Base-by-base conservation (phyloP, 2,113 vertebrate species). In the Mystacornis crossleyi region DNA sequence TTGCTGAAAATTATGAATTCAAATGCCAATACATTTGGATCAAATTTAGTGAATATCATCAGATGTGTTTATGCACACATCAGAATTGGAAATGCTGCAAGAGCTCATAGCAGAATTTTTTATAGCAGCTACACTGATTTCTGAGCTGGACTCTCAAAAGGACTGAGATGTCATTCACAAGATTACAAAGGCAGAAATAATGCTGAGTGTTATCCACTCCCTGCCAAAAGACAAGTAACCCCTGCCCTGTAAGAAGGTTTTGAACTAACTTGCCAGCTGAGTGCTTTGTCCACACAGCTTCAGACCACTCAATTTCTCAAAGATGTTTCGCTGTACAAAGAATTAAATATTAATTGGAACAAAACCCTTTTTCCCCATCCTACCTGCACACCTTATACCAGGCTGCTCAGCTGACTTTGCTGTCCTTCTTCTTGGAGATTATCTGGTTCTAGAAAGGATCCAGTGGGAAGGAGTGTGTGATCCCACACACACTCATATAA, bases 151-250 rank as follows among this genome's bases (percentile, higher is more conserved):
- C 47, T 71, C 72, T 78, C 91, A 38, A 69, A 91, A 95, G 89
- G 26, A 55, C 55, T n/a, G 15, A 62, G 64, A 54, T 91, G 93
- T 92, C 94, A 92, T 74, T 96, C 89, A 91, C 51, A 51, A 81
- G 51, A 83, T 70, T 78, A 74, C 55, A 66, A 71, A 92, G 69
- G 91, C 92, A 94, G 88, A 95, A 97, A 95, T 92, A 95, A 84
- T 71, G 89, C 94, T 96, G 94, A 96, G 64, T 78, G 50, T 71
- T 80, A 55, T 93, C 29, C 42, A 14, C 14, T 92, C 25, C 34
- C 64, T 86, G 67, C 43, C 72, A 92, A 86, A 80, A 86, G 50
- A 73, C 14, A 58, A 78, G 58, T 70, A 77, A 91, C 38, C 43
- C n/a, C 51, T 81, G 34, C 75, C 91, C 86, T 78, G 13, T 42